Conservation (phyloP, 2,797 vertebrate genomes). For the Acrossocheilus wenchowensis region DNA sequence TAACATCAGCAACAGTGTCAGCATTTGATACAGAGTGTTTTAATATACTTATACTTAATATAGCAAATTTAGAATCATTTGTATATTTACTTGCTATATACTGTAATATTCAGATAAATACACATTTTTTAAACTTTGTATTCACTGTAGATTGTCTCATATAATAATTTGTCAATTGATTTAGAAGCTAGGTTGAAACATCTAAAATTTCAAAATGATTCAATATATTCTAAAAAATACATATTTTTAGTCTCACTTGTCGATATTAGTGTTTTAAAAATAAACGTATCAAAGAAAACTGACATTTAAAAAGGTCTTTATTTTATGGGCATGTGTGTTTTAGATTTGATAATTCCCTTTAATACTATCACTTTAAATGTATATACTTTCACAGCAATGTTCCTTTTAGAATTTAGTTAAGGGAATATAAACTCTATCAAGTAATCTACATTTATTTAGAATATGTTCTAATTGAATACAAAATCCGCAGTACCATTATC, state of each 20-base stretch:
- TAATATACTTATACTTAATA: not conserved
- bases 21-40: conserved; percentile 15
- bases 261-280: not conserved
- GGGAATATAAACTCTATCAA: not conserved
- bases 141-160: not conserved
- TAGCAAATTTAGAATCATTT: not conserved
- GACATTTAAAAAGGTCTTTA: not conserved
- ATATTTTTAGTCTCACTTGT: not conserved
- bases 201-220: not conserved
- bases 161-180: not conserved
- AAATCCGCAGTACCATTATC: not conserved
- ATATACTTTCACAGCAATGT: not conserved
- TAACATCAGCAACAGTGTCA: conserved; percentile 59
- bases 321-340: conserved; percentile 7
- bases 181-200: not conserved
- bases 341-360: not conserved
- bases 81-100: not conserved
- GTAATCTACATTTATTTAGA: not conserved
- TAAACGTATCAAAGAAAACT: not conserved
- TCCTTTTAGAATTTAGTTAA: not conserved
- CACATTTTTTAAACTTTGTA: not conserved
- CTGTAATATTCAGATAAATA: not conserved
- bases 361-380: not conserved
- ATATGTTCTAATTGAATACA: not conserved
- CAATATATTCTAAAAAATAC: not conserved